A percentile compares a stretch with the other conserved stretches of the same genome.
Evolutionary conservation across 2,888 invertebrate genomes (phyloP).

Genomic region (Hoplodrina ambigua): DNA sequence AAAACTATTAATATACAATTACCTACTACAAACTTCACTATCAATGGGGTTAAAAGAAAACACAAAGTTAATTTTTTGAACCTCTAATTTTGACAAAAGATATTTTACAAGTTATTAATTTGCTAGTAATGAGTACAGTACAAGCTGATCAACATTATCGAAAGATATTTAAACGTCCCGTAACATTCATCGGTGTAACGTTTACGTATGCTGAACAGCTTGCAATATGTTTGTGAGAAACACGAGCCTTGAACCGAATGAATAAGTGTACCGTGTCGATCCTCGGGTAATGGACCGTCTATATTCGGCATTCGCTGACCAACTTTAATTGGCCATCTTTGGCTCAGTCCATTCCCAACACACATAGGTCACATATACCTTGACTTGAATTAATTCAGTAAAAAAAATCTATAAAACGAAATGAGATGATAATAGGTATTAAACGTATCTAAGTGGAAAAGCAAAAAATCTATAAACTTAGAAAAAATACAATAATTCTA

Average conservation of each 20-base stretch:
- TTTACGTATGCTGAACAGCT: slow-evolving; percentile 2
- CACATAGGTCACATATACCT: background rate
- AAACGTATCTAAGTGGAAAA: background rate
- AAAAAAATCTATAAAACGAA: slow-evolving; percentile 1
- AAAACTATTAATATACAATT: no score
- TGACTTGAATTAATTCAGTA: background rate
- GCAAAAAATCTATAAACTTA: slow-evolving; percentile 45
- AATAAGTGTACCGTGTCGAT: background rate
- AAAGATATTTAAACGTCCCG: background rate
- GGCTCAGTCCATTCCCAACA: background rate
- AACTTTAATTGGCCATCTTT: background rate
- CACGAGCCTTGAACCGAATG: background rate
- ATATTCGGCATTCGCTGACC: slow-evolving; percentile 2
- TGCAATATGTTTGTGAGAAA: background rate
- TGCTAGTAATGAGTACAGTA: background rate
- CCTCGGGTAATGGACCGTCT: background rate
- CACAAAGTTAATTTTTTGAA: background rate
- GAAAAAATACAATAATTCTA: slow-evolving; percentile 43
- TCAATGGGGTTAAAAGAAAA: slow-evolving; percentile 1
- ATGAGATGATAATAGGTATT: background rate
- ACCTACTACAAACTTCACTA: background rate
- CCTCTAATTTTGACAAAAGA: slow-evolving; percentile 28
- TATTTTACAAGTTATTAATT: slow-evolving; percentile 17
- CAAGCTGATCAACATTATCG: background rate
- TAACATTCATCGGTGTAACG: background rate